phyloP scores from a whole-genome alignment of 2,888 invertebrate genomes.

The Microchrysa polita region DNA sequence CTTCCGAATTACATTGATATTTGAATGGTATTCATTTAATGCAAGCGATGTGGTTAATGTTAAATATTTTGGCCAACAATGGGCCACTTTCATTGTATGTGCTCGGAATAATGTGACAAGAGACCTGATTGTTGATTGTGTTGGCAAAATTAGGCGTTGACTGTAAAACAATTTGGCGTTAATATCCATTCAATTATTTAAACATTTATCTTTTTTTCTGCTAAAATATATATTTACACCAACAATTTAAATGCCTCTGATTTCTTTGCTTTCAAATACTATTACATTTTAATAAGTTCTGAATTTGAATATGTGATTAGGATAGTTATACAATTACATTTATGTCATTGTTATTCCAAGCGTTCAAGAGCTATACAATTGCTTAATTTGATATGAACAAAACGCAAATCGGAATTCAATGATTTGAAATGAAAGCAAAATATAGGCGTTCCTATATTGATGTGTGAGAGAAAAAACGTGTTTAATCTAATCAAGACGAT shows the following conservation, averaged over 20 bases:
- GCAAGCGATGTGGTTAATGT: slow-evolving; percentile 5
- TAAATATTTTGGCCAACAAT: background rate
- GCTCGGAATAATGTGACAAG: background rate
- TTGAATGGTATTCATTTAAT: background rate
- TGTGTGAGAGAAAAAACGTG: background rate
- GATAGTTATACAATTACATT: slow-evolving; percentile 42
- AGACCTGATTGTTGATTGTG: background rate
- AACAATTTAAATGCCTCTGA: slow-evolving; percentile 45
- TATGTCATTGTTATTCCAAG: slow-evolving; percentile 17
- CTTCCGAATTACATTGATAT: background rate
- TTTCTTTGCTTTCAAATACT: slow-evolving; percentile 39
- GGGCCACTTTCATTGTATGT: background rate
- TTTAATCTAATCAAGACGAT: background rate
- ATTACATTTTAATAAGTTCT: slow-evolving; percentile 24
- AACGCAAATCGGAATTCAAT: slow-evolving; percentile 16
- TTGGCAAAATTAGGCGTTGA: slow-evolving; percentile 27
- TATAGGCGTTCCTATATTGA: background rate
- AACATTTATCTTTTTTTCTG: slow-evolving; percentile 23
- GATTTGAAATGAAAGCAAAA: slow-evolving; percentile 13
- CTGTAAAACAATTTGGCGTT: slow-evolving; percentile 39
- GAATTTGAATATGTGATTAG: slow-evolving; percentile 32
- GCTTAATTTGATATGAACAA: slow-evolving; percentile 34
- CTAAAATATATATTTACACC: slow-evolving; percentile 45
- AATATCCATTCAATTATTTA: slow-evolving; percentile 36
- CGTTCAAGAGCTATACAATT: slow-evolving; percentile 40